Evolutionary conservation across 2,888 invertebrate species (phyloP).

Genomic region (Cephonodes hylas): DNA sequence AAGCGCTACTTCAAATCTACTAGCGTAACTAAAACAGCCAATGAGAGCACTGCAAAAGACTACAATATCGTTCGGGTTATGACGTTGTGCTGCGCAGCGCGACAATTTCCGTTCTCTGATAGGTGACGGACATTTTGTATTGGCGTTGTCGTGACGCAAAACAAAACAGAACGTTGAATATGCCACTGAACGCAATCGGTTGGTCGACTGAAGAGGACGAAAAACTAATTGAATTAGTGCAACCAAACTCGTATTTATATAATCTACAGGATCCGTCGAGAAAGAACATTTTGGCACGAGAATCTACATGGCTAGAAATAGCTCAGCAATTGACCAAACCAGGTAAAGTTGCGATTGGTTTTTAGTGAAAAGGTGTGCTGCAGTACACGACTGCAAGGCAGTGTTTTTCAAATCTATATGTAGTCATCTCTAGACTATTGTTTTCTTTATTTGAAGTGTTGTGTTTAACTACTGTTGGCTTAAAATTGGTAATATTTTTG

Average conservation of each 20-base stretch:
- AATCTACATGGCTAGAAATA: slow-evolving; percentile 71
- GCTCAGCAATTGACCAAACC: slow-evolving; percentile 62
- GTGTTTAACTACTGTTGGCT: background rate
- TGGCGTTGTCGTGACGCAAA: slow-evolving; percentile 41
- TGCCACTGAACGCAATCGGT: slow-evolving; percentile 70
- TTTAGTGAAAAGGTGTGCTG: slow-evolving; percentile 39
- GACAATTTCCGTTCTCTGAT: slow-evolving; percentile 69
- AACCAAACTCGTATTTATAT: slow-evolving; percentile 66
- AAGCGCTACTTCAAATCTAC: background rate
- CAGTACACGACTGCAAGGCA: slow-evolving; percentile 21
- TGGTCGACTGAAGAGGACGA: slow-evolving; percentile 70
- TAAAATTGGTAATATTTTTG: background rate
- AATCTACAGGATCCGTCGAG: slow-evolving; percentile 64
- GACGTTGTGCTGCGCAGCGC: slow-evolving; percentile 72
- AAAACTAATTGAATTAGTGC: slow-evolving; percentile 62
- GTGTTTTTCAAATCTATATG: background rate
- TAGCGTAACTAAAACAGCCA: slow-evolving; percentile 37
- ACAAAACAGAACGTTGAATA: slow-evolving; percentile 42
- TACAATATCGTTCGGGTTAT: slow-evolving; percentile 38
- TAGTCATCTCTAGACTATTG: background rate
- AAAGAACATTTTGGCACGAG: slow-evolving; percentile 66
- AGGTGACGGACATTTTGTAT: slow-evolving; percentile 76
- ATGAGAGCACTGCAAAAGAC: slow-evolving; percentile 41
- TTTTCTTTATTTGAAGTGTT: background rate
- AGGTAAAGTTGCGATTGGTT: slow-evolving; percentile 41